A percentile compares a stretch with the other conserved stretches of the same genome.
Evolutionary conservation across 2,888 invertebrate genomes (phyloP).

Genomic region (Leuctra nigra): DNA sequence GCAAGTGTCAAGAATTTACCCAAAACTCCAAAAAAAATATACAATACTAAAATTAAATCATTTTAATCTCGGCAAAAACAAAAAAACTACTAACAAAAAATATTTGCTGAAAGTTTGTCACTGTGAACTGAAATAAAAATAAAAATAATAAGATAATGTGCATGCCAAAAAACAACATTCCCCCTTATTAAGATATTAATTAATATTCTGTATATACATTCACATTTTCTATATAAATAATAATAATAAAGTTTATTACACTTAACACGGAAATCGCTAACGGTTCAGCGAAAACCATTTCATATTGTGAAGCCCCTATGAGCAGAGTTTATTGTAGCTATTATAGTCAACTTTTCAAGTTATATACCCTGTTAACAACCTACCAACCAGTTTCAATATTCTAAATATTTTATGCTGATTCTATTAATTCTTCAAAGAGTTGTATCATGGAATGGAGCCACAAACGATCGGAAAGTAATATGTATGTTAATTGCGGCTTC

Average conservation of each 20-base stretch:
- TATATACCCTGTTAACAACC: constrained; percentile 12
- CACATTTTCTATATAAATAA: constrained; percentile 29
- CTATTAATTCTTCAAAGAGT: constrained; percentile 11
- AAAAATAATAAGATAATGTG: constrained; percentile 23
- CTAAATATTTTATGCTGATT: constrained; percentile 16
- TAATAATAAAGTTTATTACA: constrained; percentile 30
- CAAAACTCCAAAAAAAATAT: background rate
- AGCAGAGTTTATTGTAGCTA: constrained; percentile 15
- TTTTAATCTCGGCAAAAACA: constrained; percentile 8
- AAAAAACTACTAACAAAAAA: constrained; percentile 16
- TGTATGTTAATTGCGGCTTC: background rate
- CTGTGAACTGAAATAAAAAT: constrained; percentile 23
- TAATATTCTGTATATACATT: constrained; percentile 29
- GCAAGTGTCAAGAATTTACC: background rate
- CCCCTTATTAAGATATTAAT: constrained; percentile 28
- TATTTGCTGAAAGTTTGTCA: constrained; percentile 27
- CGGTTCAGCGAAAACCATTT: constrained; percentile 7
- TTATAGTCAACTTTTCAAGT: constrained; percentile 16
- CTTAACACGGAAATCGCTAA: constrained; percentile 21
- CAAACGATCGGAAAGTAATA: background rate
- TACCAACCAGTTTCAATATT: constrained; percentile 19
- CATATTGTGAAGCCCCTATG: constrained; percentile 12
- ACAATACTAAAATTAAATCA: background rate
- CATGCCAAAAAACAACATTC: constrained; percentile 27
- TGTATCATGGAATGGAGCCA: background rate